Conservation (phyloP, 2,888 invertebrate species). For the Epinotia nisella region DNA sequence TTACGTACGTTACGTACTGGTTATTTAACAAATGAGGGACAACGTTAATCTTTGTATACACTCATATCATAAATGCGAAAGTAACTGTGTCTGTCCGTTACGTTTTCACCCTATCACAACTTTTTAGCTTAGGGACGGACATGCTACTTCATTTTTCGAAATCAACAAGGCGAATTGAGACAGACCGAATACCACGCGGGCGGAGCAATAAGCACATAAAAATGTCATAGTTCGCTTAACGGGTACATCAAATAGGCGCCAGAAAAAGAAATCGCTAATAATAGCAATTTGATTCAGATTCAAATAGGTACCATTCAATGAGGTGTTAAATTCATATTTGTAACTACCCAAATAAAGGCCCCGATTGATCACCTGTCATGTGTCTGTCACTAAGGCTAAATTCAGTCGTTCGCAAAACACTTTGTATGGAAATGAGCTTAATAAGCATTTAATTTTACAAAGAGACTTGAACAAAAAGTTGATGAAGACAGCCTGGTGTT, state of each 20-base stretch:
- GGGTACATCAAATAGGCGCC: too few relatives aligned
- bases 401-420: constrained; percentile 69
- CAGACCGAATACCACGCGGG: too few relatives aligned
- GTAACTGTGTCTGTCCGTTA: too few relatives aligned
- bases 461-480: constrained; percentile 55
- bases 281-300: background rate
- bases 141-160: too few relatives aligned
- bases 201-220: too few relatives aligned
- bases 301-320: background rate
- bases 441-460: constrained; percentile 64
- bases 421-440: constrained; percentile 76
- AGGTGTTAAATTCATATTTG: constrained; percentile 28
- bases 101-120: too few relatives aligned
- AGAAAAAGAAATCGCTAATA: too few relatives aligned
- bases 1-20: background rate
- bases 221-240: too few relatives aligned
- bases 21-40: background rate
- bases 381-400: constrained; percentile 59
- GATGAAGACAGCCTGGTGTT: constrained; percentile 48
- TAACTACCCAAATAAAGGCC: constrained; percentile 37
- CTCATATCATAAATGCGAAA: too few relatives aligned
- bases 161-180: too few relatives aligned
- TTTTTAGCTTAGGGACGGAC: too few relatives aligned
- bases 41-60: background rate
- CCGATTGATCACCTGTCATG: constrained; percentile 51